A percentile compares a stretch with the other conserved stretches of the same genome.
These are phyloP conservation scores for Eilema caniola DNA, from an alignment of 2,888 invertebrate species.

Conservation along the genomic window DNA sequence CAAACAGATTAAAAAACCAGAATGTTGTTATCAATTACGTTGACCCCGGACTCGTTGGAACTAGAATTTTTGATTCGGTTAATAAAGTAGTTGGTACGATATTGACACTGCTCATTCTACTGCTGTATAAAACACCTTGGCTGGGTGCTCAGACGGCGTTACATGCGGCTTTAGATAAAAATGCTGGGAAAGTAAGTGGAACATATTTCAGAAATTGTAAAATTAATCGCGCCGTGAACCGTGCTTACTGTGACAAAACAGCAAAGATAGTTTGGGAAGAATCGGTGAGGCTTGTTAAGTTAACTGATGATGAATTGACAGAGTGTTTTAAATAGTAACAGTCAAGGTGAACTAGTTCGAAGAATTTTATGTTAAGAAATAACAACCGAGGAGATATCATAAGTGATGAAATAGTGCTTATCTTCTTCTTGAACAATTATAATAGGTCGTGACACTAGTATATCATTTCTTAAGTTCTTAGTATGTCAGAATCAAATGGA, in stretches of 20 bases:
- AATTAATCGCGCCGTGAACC: constrained; percentile 82
- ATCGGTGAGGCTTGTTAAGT: constrained; percentile 88
- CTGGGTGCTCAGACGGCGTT: constrained; percentile 92
- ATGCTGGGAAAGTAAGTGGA: constrained; percentile 88
- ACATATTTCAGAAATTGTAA: constrained; percentile 91
- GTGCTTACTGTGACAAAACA: constrained; percentile 87
- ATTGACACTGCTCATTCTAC: constrained; percentile 77
- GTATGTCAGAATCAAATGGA: not conserved
- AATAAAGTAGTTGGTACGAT: constrained; percentile 79
- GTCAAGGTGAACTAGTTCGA: no score
- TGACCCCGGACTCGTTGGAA: constrained; percentile 93
- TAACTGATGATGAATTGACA: constrained; percentile 88
- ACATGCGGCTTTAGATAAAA: constrained; percentile 89
- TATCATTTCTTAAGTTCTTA: not conserved
- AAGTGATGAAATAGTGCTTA: no score
- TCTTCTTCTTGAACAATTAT: no score
- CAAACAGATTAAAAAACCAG: constrained; percentile 86
- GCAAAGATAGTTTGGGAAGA: constrained; percentile 93
- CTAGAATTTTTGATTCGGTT: constrained; percentile 88
- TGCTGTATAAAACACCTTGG: constrained; percentile 88
- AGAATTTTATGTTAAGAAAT: no score
- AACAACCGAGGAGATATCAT: no score
- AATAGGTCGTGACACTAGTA: no score
- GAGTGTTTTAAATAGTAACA: constrained; percentile 60
- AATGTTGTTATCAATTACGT: constrained; percentile 92